These are phyloP conservation scores for Augiades crinisus DNA, from an alignment of 2,888 invertebrate genomes.

Conservation along the genomic window DNA sequence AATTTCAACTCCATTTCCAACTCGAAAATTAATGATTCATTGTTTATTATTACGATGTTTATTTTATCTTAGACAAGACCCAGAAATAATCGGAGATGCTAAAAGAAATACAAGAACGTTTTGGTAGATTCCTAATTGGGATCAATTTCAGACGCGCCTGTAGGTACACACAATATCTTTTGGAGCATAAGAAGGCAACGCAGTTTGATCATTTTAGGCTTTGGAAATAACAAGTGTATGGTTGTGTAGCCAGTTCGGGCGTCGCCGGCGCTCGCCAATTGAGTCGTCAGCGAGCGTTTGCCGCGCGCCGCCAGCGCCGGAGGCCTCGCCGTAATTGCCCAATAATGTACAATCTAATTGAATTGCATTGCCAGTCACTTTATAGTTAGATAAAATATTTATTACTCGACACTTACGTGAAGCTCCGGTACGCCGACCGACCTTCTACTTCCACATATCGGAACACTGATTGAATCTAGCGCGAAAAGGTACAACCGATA, in stretches of 20 bases:
- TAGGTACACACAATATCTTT: neutral
- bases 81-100: neutral
- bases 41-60: too few relatives aligned
- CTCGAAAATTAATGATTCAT: too few relatives aligned
- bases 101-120: neutral
- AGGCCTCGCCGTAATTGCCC: conserved; percentile 8
- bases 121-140: neutral
- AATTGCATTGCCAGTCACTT: conserved; percentile 11
- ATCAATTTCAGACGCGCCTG: neutral
- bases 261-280: neutral
- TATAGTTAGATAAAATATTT: conserved; percentile 18
- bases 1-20: too few relatives aligned
- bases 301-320: neutral
- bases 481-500: too few relatives aligned
- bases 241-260: neutral
- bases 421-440: neutral
- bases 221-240: neutral
- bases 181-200: neutral
- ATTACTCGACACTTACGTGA: conserved; percentile 2
- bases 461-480: too few relatives aligned
- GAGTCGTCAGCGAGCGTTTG: conserved; percentile 9
- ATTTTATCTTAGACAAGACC: neutral
- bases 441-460: too few relatives aligned
- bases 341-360: conserved; percentile 20
- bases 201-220: neutral